A percentile compares a stretch with the other conserved stretches of the same genome.
phyloP scores from a whole-genome alignment of 2,113 vertebrate genomes.

The Percina caprodes region DNA sequence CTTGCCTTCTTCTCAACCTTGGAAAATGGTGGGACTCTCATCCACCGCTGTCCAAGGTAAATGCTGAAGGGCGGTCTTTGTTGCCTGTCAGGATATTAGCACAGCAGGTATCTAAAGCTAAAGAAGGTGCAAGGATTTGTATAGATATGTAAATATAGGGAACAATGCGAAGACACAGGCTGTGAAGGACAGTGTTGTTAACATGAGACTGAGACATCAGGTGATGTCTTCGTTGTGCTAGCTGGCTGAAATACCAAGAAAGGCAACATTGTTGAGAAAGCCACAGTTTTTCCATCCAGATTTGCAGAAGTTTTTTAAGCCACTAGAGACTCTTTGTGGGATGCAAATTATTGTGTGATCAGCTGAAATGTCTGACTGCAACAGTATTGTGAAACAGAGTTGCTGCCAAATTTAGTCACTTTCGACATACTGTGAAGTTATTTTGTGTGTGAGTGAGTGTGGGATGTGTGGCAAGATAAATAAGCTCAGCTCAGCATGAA shows the following conservation, averaged over 20 bases:
- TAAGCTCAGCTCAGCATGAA: slow-evolving; percentile 21
- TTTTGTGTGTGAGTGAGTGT: background rate
- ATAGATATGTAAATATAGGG: background rate
- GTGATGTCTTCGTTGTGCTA: slow-evolving; percentile 26
- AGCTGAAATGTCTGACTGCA: slow-evolving; percentile 41
- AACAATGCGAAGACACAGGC: background rate
- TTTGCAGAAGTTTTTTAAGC: background rate
- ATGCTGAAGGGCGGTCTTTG: slow-evolving; percentile 29
- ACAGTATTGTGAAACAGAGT: slow-evolving; percentile 52
- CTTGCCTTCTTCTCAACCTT: slow-evolving; percentile 15
- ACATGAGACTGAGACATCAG: background rate
- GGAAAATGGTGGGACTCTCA: slow-evolving; percentile 79
- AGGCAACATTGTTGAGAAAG: slow-evolving; percentile 42
- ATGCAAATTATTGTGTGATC: slow-evolving; percentile 40
- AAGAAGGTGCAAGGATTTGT: background rate
- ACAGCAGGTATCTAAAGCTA: background rate
- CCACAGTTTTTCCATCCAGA: slow-evolving; percentile 13
- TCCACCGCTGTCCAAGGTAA: slow-evolving; percentile 73
- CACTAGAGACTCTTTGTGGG: slow-evolving; percentile 31
- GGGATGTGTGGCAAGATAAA: background rate
- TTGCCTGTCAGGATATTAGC: background rate
- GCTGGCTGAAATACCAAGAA: slow-evolving; percentile 13
- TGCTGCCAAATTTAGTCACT: slow-evolving; percentile 34
- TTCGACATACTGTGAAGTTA: slow-evolving; percentile 8
- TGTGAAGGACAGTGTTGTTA: background rate